Evolutionary conservation across 1,140 invertebrate species (phyloP).

Genomic region (Fopius arisanus): DNA sequence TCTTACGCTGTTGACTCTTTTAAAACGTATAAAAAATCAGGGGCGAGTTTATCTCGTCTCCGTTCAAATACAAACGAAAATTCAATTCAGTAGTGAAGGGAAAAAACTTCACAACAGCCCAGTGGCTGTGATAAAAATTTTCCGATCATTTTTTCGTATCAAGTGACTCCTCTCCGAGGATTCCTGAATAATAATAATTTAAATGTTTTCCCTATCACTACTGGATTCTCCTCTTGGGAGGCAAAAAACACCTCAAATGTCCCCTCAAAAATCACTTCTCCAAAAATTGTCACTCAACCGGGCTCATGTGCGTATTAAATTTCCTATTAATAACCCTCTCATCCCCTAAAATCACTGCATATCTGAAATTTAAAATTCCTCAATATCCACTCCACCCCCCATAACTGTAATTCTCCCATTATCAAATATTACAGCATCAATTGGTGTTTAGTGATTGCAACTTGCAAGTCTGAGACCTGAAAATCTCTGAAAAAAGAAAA

Average conservation of each 20-base stretch:
- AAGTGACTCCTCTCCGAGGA: too few relatives aligned
- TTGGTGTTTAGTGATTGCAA: slow-evolving; percentile 19
- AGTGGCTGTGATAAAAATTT: too few relatives aligned
- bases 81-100: neutral
- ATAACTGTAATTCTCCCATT: neutral
- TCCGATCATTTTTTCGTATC: too few relatives aligned
- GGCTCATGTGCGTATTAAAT: slow-evolving; percentile 10
- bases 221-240: too few relatives aligned
- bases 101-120: neutral
- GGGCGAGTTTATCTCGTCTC: neutral
- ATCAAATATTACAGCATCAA: slow-evolving; percentile 4
- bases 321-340: neutral
- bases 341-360: slow-evolving; percentile 7
- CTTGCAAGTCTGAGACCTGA: slow-evolving; percentile 11
- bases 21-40: neutral
- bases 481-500: neutral
- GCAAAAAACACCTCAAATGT: too few relatives aligned
- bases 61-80: neutral
- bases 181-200: too few relatives aligned
- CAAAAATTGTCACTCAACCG: neutral
- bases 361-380: neutral
- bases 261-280: neutral
- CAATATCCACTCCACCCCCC: neutral
- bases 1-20: neutral
- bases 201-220: too few relatives aligned